Evolutionary conservation across 2,888 invertebrate species (phyloP), one percentile per base, ranked within the genome.

Genomic region (Drosophila picticornis): DNA sequence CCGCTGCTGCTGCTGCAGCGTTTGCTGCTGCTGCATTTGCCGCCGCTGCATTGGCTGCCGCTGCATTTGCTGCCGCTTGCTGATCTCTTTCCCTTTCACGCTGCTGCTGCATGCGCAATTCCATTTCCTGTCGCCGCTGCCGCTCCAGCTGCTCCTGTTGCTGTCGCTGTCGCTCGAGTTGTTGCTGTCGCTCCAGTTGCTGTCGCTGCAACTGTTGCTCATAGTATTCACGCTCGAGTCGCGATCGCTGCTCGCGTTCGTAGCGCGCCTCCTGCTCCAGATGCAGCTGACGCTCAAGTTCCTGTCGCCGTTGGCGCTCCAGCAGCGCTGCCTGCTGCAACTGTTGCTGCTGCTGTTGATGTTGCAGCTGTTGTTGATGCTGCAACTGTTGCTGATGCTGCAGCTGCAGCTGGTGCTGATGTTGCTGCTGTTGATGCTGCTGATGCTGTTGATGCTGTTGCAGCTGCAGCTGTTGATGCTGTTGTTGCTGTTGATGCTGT

Each of bases 381-480:
- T 94, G 65, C 19, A 81, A 51, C 16, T 71, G 71, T 63, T 95
- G 95, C n/a, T 95, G 93, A 4, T 94, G 75, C 53, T 89, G 88
- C 2, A 94, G 91, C 76, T 94, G 94, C n/a, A 94, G 93, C 3
- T 81, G 88, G 7, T 92, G 91, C 0, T 92, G 91, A 31, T 40
- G 40, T 2, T 94, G 65, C n/a, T 80, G 51, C 13, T 72, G 72
- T 63, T 95, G 95, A 19, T 95, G 93, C 1, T 38, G 40, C 4
- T 93, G 92, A 0, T 92, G 91, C 55, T 90, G 89, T 1, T 94
- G 91, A 19, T 95, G 93, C 4, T 94, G 76, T 50, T 90, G 89
- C 1, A 94, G 91, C 75, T 94, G 94, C n/a, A 94, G 93, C 4
- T 81, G 66, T 10, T 88, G 75, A 29, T 69, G 56, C 69, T 72